Evolutionary conservation across 2,797 vertebrate species (phyloP).

Genomic region (Neoniphon sammara): DNA sequence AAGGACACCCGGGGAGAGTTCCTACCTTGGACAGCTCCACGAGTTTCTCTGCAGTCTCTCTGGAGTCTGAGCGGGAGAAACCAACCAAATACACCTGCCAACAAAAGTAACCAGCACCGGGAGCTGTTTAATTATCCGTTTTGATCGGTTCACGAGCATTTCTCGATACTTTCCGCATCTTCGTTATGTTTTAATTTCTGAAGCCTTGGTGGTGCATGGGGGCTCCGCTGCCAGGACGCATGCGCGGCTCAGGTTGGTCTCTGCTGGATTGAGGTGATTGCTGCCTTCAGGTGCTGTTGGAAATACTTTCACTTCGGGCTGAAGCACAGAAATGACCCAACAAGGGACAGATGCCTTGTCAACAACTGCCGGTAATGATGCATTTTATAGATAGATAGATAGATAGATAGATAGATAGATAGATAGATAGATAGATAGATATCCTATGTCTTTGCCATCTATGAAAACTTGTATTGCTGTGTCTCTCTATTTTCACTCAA

Average conservation of each 20-base stretch:
- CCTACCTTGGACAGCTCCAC: conserved; percentile 76
- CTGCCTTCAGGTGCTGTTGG: conserved; percentile 12
- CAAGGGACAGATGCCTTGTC: no score
- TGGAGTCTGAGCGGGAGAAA: conserved; percentile 7
- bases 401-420: no score
- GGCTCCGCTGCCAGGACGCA: conserved; percentile 42
- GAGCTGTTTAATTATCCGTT: background rate
- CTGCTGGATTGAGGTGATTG: conserved; percentile 15
- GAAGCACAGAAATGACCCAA: background rate
- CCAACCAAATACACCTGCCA: background rate
- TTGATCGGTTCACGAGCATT: background rate
- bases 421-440: no score
- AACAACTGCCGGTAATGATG: no score
- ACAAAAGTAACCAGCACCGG: background rate
- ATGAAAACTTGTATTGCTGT: no score
- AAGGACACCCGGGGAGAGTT: conserved; percentile 2
- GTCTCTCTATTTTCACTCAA: no score
- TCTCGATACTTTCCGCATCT: conserved; percentile 37
- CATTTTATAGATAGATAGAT: no score
- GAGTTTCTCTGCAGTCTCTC: conserved; percentile 53
- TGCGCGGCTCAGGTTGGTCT: conserved; percentile 40
- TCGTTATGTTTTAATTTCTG: conserved; percentile 25
- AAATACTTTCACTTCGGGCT: background rate
- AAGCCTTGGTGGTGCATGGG: background rate
- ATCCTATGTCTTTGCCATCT: no score